These are phyloP conservation scores for Bovichtus variegatus DNA, from an alignment of 2,797 vertebrate species.

Conservation along the genomic window DNA sequence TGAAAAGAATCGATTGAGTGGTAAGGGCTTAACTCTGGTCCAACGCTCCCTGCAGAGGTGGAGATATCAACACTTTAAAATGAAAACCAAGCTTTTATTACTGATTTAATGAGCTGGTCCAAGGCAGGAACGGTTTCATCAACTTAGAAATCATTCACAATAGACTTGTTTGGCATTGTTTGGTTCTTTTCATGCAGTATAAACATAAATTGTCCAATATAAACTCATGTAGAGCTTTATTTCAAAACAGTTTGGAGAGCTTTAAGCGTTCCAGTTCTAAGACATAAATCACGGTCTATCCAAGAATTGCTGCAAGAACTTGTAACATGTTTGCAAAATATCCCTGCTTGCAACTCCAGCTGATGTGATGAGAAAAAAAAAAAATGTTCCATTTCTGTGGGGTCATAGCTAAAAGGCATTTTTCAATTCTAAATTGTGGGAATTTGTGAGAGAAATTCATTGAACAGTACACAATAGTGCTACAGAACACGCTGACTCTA, in stretches of 20 bases:
- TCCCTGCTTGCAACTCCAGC: slow-evolving; percentile 21
- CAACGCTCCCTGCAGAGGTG: slow-evolving; percentile 5
- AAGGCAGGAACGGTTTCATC: slow-evolving; percentile 1
- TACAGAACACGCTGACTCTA: neutral
- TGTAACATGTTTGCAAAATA: slow-evolving; percentile 58
- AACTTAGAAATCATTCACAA: slow-evolving; percentile 30
- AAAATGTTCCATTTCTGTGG: slow-evolving; percentile 41
- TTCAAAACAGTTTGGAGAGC: slow-evolving; percentile 58
- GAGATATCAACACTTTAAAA: slow-evolving; percentile 18
- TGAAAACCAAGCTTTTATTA: slow-evolving; percentile 9
- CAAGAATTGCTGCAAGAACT: slow-evolving; percentile 59
- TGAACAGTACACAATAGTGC: neutral
- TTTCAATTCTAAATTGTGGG: slow-evolving; percentile 8
- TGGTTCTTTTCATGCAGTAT: no score
- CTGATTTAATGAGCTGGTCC: slow-evolving; percentile 11
- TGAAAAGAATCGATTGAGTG: slow-evolving; percentile 30
- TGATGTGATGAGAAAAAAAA: slow-evolving; percentile 50
- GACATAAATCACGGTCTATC: slow-evolving; percentile 55
- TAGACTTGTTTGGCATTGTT: slow-evolving; percentile 10
- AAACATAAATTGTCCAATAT: neutral
- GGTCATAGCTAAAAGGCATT: slow-evolving; percentile 18
- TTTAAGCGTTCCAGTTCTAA: slow-evolving; percentile 35
- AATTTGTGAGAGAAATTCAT: slow-evolving; percentile 2
- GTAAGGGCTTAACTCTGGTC: slow-evolving; percentile 15
- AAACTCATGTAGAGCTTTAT: slow-evolving; percentile 6